Percentiles rank a stretch among this genome's conserved stretches.
Conservation (phyloP, 2,797 vertebrate genomes). For the Novumbra hubbsi region DNA sequence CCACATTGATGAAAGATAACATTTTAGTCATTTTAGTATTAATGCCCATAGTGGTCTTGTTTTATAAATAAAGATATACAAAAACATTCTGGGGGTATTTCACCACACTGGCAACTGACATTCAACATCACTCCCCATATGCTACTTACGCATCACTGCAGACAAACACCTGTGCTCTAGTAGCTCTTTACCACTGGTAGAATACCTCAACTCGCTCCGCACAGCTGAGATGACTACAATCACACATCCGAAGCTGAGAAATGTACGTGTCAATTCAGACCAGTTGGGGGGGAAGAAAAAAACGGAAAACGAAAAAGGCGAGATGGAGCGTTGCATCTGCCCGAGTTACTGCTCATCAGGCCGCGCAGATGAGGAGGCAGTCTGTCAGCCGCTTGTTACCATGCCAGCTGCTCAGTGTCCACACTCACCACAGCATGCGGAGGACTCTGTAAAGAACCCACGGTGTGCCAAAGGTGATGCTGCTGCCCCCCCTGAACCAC, state of each 20-base stretch:
- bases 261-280: constrained; percentile 14
- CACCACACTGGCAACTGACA: constrained; percentile 22
- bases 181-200: constrained; percentile 7
- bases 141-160: constrained; percentile 34
- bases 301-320: not conserved
- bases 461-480: not conserved
- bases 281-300: constrained; percentile 6
- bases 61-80: not conserved
- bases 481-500: too few species aligned
- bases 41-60: constrained; percentile 31
- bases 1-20: constrained; percentile 11
- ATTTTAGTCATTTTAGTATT: constrained; percentile 33
- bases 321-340: constrained; percentile 53
- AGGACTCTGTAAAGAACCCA: constrained; percentile 52
- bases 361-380: constrained; percentile 5
- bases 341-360: constrained; percentile 57
- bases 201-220: constrained; percentile 47
- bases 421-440: constrained; percentile 60
- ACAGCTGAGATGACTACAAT: constrained; percentile 31
- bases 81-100: not conserved
- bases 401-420: constrained; percentile 69
- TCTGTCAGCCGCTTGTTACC: constrained; percentile 3
- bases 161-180: constrained; percentile 50
- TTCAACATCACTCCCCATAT: constrained; percentile 32
- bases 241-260: constrained; percentile 40